Conservation (phyloP, 2,113 vertebrate genomes). For the Xenus cinereus region DNA sequence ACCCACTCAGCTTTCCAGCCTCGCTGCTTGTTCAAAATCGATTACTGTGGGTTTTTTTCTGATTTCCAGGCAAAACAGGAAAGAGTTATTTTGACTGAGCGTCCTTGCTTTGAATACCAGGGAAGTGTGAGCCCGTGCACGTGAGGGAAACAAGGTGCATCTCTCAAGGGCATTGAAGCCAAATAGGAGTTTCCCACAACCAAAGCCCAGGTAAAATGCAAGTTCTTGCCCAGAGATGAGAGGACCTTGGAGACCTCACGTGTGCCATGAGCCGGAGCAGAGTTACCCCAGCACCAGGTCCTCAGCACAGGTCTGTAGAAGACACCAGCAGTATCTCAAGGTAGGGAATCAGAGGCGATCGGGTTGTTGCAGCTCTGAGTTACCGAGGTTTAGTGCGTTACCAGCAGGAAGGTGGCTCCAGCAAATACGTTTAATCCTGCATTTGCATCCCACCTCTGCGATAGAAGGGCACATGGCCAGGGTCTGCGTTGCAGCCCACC, state of each 20-base stretch:
- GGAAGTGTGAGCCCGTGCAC: fast-evolving
- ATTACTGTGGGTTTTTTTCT: neutral
- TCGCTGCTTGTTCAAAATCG: neutral
- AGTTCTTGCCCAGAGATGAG: neutral
- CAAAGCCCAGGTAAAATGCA: neutral
- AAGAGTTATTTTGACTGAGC: neutral
- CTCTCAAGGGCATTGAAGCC: neutral
- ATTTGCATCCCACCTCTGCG: neutral
- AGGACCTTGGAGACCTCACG: neutral
- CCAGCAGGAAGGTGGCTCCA: neutral
- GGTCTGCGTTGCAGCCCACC: neutral
- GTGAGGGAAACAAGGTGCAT: neutral
- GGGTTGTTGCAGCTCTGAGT: neutral
- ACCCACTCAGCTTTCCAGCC: neutral
- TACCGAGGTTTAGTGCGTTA: neutral
- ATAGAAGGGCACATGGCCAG: neutral
- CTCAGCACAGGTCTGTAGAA: neutral
- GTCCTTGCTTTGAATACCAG: neutral
- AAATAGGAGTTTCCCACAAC: neutral
- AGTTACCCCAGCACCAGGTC: neutral
- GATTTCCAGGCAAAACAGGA: neutral
- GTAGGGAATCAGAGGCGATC: neutral
- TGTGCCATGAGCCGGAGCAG: neutral
- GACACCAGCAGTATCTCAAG: neutral
- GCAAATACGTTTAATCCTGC: neutral